A percentile compares a stretch with the other conserved stretches of the same genome.
phyloP scores from a whole-genome alignment of 53 echinoderm and acorn worm species.

The Actinopyga echinites region DNA sequence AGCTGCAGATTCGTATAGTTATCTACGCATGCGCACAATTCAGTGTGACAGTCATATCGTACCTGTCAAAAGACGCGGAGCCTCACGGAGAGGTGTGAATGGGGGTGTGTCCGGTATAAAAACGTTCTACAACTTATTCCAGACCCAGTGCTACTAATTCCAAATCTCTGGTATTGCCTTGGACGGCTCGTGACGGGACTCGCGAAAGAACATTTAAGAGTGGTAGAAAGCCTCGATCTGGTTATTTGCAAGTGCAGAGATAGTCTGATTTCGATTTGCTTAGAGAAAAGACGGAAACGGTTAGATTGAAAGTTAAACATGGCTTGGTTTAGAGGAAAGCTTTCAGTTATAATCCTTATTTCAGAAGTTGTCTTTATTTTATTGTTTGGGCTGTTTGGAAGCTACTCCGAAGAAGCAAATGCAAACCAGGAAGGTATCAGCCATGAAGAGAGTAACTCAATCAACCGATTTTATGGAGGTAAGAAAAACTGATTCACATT shows the following conservation, averaged over 20 bases:
- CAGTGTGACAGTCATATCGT: neutral
- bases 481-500: conserved; percentile 44
- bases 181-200: too few relatives aligned
- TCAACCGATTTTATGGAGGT: conserved; percentile 76
- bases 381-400: conserved; percentile 74
- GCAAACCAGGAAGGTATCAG: neutral
- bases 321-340: conserved; percentile 80
- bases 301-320: conserved; percentile 38
- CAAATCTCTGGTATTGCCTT: too few relatives aligned
- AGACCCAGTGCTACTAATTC: too few relatives aligned
- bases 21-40: too few relatives aligned
- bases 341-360: conserved; percentile 58
- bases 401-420: conserved; percentile 58
- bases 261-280: too few relatives aligned
- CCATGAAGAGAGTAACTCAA: conserved; percentile 41
- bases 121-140: neutral
- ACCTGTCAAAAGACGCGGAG: neutral
- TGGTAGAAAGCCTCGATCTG: too few relatives aligned
- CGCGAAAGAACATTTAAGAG: too few relatives aligned
- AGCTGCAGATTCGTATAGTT: too few relatives aligned
- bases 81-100: neutral
- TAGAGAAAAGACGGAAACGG: too few relatives aligned
- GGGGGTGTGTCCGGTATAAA: conserved; percentile 36
- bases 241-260: too few relatives aligned
- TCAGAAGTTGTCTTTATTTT: conserved; percentile 70